phyloP scores from a whole-genome alignment of 2,113 vertebrate species.

The Morone saxatilis region DNA sequence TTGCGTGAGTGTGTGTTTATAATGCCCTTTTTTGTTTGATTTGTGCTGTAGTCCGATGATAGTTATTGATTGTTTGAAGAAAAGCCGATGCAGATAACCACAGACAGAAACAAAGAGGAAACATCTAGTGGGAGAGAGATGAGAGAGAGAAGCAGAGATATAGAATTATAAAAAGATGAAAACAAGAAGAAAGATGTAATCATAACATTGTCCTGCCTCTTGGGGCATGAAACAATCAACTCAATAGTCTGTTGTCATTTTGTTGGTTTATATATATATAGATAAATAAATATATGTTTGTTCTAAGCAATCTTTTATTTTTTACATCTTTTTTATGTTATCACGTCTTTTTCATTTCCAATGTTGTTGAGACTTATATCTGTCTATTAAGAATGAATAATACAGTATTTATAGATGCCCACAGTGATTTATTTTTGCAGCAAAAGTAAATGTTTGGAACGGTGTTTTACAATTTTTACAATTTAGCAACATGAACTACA shows the following conservation, averaged over 20 bases:
- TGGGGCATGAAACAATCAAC: neutral
- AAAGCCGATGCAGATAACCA: neutral
- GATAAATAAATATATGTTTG: neutral
- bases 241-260: neutral
- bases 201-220: neutral
- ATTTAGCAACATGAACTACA: neutral
- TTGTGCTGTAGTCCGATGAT: neutral
- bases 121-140: neutral
- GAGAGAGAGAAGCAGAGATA: neutral
- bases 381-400: neutral
- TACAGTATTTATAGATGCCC: neutral
- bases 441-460: too few relatives aligned
- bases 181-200: slow-evolving; percentile 14
- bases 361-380: neutral
- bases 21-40: slow-evolving; percentile 13
- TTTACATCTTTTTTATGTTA: neutral
- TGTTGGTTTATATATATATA: neutral
- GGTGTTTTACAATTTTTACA: neutral
- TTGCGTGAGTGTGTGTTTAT: neutral
- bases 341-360: neutral
- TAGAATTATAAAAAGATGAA: slow-evolving; percentile 9
- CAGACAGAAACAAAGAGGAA: slow-evolving; percentile 10
- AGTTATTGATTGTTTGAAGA: slow-evolving; percentile 29
- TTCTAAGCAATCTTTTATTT: neutral
- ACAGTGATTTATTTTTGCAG: neutral